phyloP scores from a whole-genome alignment of 2,888 invertebrate genomes.

The Drosophila algonquin region DNA sequence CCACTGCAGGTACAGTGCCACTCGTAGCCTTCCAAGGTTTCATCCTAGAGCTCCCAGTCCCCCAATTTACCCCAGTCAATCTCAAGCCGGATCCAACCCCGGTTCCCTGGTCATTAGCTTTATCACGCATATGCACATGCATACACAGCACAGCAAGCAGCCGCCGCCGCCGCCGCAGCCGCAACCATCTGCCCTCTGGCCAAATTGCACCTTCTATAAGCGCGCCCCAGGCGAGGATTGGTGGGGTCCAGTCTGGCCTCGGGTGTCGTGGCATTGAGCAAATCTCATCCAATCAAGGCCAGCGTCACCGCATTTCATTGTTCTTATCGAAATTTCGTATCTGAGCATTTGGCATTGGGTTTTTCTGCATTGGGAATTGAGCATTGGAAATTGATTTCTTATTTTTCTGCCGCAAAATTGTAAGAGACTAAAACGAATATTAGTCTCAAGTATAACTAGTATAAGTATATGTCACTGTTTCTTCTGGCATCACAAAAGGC shows the following conservation, averaged over 20 bases:
- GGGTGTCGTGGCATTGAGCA: not conserved
- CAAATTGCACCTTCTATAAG: no score
- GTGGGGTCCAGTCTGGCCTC: not conserved
- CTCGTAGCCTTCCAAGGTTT: no score
- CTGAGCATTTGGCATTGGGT: conserved; percentile 16
- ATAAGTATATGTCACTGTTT: no score
- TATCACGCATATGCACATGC: conserved; percentile 34
- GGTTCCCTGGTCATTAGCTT: conserved; percentile 10
- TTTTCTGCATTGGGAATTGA: not conserved
- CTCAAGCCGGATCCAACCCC: not conserved
- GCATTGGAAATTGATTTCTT: conserved; percentile 14
- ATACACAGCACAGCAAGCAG: not conserved
- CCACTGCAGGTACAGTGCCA: conserved; percentile 66
- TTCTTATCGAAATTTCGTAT: conserved; percentile 11
- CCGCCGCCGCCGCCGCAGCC: not conserved
- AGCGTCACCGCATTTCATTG: not conserved
- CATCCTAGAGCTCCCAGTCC: no score
- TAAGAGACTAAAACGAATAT: no score
- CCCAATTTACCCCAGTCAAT: not conserved
- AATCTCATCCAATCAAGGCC: not conserved
- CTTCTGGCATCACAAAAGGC: no score
- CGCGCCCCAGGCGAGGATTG: not conserved
- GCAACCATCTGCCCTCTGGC: not conserved
- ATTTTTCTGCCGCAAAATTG: not conserved
- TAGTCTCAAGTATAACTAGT: no score